Conservation (phyloP, 2,113 vertebrate genomes). For the Prunella fulvescens region DNA sequence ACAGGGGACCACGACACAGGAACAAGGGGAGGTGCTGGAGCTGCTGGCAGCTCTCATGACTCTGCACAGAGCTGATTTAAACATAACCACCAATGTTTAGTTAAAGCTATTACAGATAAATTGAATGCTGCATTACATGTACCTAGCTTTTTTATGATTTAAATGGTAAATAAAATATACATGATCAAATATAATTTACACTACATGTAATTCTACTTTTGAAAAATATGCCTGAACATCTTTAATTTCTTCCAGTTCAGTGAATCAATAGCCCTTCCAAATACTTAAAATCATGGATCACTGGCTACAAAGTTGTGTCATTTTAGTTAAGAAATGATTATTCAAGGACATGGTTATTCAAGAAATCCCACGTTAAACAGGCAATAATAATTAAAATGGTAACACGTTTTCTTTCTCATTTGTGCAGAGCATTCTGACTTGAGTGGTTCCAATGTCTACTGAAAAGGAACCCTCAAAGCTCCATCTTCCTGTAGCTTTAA, state of each 20-base stretch:
- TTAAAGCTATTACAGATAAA: neutral
- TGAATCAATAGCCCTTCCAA: constrained; percentile 56
- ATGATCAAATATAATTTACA: neutral
- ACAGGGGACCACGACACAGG: neutral
- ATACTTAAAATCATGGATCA: constrained; percentile 62
- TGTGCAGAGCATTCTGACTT: neutral
- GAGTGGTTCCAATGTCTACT: neutral
- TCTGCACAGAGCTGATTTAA: neutral
- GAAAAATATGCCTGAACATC: constrained; percentile 23
- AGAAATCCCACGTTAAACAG: neutral
- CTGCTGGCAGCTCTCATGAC: neutral
- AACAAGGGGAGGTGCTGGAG: neutral
- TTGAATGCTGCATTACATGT: neutral
- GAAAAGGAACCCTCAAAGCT: neutral
- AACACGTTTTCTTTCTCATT: neutral
- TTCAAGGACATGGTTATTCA: constrained; percentile 14
- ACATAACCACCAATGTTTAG: neutral
- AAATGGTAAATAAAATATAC: neutral
- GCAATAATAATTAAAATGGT: neutral
- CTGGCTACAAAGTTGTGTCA: constrained; percentile 35
- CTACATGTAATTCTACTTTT: constrained; percentile 16
- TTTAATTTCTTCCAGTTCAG: constrained; percentile 40
- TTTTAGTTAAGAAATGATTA: constrained; percentile 47
- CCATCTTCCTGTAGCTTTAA: neutral
- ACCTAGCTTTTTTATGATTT: neutral